phyloP scores from a whole-genome alignment of 2,888 invertebrate species.

The Ectropis crepuscularia region DNA sequence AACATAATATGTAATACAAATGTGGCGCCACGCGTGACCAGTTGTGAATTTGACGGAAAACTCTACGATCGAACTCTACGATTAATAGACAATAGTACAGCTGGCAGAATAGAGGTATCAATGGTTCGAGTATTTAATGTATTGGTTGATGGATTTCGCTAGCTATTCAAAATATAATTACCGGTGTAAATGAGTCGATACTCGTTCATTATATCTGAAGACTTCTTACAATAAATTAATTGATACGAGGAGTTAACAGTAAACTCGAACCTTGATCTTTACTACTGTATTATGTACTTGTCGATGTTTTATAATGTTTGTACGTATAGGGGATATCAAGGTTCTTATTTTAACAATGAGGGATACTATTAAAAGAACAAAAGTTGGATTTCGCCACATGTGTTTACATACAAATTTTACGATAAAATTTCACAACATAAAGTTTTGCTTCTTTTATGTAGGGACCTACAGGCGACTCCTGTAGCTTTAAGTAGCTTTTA shows the following conservation, averaged over 20 bases:
- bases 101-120: conserved; percentile 34
- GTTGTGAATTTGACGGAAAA: too few relatives aligned
- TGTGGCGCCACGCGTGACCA: too few relatives aligned
- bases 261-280: not conserved
- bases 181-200: conserved; percentile 14
- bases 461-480: too few relatives aligned
- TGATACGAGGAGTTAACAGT: not conserved
- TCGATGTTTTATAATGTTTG: not conserved
- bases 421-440: too few relatives aligned
- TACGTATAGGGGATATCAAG: not conserved
- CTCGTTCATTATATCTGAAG: conserved; percentile 1
- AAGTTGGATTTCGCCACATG: too few relatives aligned
- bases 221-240: conserved; percentile 10
- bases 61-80: conserved; percentile 45
- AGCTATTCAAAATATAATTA: conserved; percentile 28
- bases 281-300: not conserved
- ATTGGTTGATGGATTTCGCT: conserved; percentile 26
- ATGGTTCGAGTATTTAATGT: conserved; percentile 33
- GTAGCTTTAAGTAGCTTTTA: too few relatives aligned
- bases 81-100: conserved; percentile 59
- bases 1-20: too few relatives aligned
- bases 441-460: too few relatives aligned
- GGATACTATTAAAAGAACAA: too few relatives aligned
- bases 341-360: too few relatives aligned
- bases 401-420: too few relatives aligned